Percentiles rank a stretch among this genome's conserved stretches.
These are phyloP conservation scores for Drosophila parthenogenetica DNA, from an alignment of 2,888 invertebrate species.

Conservation along the genomic window DNA sequence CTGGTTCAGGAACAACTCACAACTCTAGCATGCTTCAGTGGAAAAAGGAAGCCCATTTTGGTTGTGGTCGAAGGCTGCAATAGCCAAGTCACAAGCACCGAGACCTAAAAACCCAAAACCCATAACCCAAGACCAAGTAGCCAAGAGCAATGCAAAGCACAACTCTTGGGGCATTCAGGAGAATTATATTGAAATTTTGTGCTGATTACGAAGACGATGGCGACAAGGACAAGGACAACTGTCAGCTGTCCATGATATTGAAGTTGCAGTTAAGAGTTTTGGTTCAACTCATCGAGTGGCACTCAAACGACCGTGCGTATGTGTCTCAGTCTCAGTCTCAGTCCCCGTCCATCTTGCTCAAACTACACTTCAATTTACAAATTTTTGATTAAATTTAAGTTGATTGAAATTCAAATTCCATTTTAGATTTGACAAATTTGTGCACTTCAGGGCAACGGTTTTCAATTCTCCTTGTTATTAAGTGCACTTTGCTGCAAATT, in stretches of 20 bases:
- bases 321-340: constrained; percentile 4
- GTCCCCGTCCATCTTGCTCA: constrained; percentile 7
- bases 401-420: constrained; percentile 77
- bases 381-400: constrained; percentile 77
- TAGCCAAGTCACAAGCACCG: not conserved
- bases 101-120: constrained; percentile 13
- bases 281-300: constrained; percentile 46
- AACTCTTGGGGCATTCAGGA: constrained; percentile 67
- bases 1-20: constrained; percentile 19
- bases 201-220: constrained; percentile 57
- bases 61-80: constrained; percentile 32
- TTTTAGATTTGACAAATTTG: constrained; percentile 74
- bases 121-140: constrained; percentile 14
- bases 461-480: constrained; percentile 22
- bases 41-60: constrained; percentile 16
- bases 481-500: constrained; percentile 66
- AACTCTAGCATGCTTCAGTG: constrained; percentile 13
- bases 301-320: constrained; percentile 35
- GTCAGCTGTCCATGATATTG: constrained; percentile 59
- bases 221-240: constrained; percentile 29
- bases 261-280: constrained; percentile 48
- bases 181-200: constrained; percentile 77
- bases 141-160: constrained; percentile 25
- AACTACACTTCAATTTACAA: constrained; percentile 62
- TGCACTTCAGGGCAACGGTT: constrained; percentile 29